Evolutionary conservation across 2,888 invertebrate species (phyloP).

Genomic region (Clivina fossor): DNA sequence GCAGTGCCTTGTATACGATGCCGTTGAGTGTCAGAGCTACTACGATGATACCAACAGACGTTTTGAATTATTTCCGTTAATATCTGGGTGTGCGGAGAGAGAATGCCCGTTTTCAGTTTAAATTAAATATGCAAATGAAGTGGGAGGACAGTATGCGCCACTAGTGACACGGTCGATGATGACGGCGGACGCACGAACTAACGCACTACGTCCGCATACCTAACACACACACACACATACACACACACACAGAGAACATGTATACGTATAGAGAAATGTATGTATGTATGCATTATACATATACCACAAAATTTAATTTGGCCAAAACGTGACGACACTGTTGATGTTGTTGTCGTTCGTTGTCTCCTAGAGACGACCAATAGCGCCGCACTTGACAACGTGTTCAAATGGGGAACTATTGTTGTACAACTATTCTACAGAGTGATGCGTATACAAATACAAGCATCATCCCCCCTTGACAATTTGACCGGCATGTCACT

Average conservation of each 20-base stretch:
- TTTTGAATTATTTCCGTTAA: constrained; percentile 34
- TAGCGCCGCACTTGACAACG: background rate
- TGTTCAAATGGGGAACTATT: constrained; percentile 7
- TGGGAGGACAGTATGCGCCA: constrained; percentile 23
- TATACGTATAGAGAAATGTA: too few species aligned
- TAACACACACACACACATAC: constrained; percentile 4
- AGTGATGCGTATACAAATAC: background rate
- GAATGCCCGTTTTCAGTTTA: constrained; percentile 30
- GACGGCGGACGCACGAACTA: constrained; percentile 13
- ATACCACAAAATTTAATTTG: constrained; percentile 33
- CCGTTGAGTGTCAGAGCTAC: too few species aligned
- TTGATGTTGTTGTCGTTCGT: constrained; percentile 1
- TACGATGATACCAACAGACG: constrained; percentile 12
- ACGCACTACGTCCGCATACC: too few species aligned
- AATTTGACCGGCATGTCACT: background rate
- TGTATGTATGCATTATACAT: constrained; percentile 4
- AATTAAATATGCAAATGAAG: constrained; percentile 34
- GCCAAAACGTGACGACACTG: constrained; percentile 30
- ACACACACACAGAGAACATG: constrained; percentile 12
- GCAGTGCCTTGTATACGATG: too few species aligned
- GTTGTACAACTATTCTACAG: background rate
- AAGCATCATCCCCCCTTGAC: background rate
- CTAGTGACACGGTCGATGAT: constrained; percentile 18
- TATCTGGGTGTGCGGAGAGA: constrained; percentile 10
- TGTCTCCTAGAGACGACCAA: too few species aligned